phyloP scores from a whole-genome alignment of 2,797 vertebrate genomes.

The Anableps anableps region DNA sequence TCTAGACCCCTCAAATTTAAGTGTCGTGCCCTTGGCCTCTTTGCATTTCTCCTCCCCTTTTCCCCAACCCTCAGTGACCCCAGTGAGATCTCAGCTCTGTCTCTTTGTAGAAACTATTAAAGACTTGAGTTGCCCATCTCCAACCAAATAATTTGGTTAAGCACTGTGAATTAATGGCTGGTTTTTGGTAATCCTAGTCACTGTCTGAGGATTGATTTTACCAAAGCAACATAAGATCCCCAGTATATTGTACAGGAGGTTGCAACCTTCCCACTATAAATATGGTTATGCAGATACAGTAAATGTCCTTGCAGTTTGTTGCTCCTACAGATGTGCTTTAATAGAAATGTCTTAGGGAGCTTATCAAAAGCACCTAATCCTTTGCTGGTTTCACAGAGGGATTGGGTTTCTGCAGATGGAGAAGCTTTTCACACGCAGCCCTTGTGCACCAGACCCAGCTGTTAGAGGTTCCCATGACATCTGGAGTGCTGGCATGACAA shows the following conservation, averaged over 20 bases:
- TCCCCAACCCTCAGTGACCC: slow-evolving; percentile 61
- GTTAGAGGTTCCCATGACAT: slow-evolving; percentile 84
- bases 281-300: slow-evolving; percentile 3
- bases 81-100: slow-evolving; percentile 48
- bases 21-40: slow-evolving; percentile 70
- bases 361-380: slow-evolving; percentile 85
- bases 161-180: slow-evolving; percentile 11
- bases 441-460: slow-evolving; percentile 78
- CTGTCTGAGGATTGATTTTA: slow-evolving; percentile 1
- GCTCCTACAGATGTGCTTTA: slow-evolving; percentile 67
- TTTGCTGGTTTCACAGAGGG: slow-evolving; percentile 83
- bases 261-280: neutral
- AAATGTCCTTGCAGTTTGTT: slow-evolving; percentile 36
- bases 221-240: neutral
- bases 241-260: neutral
- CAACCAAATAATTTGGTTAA: slow-evolving; percentile 29
- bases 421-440: slow-evolving; percentile 77
- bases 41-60: slow-evolving; percentile 71
- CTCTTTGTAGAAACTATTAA: slow-evolving; percentile 27
- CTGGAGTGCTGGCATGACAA: slow-evolving; percentile 80
- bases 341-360: slow-evolving; percentile 82
- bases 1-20: slow-evolving; percentile 75
- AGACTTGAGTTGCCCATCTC: slow-evolving; percentile 44
- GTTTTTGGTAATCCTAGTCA: slow-evolving; percentile 12
- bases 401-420: slow-evolving; percentile 82